phyloP scores from a whole-genome alignment of 1,140 invertebrate genomes.

The Ooceraea biroi region DNA sequence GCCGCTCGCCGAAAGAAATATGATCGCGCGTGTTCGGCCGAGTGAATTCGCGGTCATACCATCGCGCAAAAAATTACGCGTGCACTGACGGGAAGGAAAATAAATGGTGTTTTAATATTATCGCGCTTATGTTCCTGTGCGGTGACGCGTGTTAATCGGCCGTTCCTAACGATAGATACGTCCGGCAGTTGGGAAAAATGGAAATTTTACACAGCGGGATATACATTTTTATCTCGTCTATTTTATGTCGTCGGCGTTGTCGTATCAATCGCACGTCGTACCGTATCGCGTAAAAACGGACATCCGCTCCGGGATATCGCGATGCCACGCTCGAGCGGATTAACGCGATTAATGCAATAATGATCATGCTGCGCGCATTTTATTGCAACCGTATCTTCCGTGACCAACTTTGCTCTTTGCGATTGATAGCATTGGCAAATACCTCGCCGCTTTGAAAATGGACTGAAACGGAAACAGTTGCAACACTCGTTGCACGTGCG shows the following conservation, averaged over 20 bases:
- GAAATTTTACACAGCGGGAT: neutral
- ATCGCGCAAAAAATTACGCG: neutral
- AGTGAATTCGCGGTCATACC: neutral
- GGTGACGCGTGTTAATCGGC: neutral
- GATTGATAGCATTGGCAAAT: neutral
- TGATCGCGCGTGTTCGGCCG: neutral
- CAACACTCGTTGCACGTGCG: too few relatives aligned
- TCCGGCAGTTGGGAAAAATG: neutral
- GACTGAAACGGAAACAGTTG: neutral
- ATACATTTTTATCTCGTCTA: neutral
- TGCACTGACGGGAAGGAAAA: slow-evolving; percentile 9
- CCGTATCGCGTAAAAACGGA: too few relatives aligned
- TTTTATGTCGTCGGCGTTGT: neutral
- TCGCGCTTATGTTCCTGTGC: neutral
- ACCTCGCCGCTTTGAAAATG: neutral
- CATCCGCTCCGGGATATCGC: slow-evolving; percentile 3
- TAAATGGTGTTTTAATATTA: slow-evolving; percentile 26
- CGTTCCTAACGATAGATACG: neutral
- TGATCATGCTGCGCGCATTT: neutral
- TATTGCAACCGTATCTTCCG: slow-evolving; percentile 12
- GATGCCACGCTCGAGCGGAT: slow-evolving; percentile 30
- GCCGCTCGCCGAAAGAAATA: slow-evolving; percentile 23
- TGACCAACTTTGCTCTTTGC: slow-evolving; percentile 7
- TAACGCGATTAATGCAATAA: slow-evolving; percentile 12
- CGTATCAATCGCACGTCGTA: neutral